These are phyloP conservation scores for Hyperoplus immaculatus DNA, from an alignment of 2,797 vertebrate species.

Conservation along the genomic window DNA sequence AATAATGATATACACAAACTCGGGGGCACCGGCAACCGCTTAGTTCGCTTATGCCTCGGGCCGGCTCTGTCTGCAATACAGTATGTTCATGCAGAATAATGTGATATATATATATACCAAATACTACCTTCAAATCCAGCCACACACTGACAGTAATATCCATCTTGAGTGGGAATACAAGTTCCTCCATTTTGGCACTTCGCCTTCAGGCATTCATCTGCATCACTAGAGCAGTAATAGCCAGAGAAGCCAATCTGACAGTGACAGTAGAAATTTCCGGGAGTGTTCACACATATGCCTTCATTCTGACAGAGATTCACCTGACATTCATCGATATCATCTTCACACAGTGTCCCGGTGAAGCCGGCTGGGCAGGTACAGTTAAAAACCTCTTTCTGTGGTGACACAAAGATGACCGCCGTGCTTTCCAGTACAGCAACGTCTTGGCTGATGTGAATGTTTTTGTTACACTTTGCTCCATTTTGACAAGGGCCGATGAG, in stretches of 20 bases:
- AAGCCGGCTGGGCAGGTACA: conserved; percentile 82
- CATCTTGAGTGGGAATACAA: conserved; percentile 74
- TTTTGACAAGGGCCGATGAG: conserved; percentile 80
- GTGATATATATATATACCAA: neutral
- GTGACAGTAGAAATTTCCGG: conserved; percentile 81
- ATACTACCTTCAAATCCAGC: conserved; percentile 83
- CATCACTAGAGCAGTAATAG: conserved; percentile 72
- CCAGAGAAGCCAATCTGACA: conserved; percentile 81
- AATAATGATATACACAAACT: too few relatives aligned
- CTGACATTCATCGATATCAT: conserved; percentile 84
- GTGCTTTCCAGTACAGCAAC: conserved; percentile 80
- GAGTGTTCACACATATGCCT: conserved; percentile 82
- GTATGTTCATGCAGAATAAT: neutral
- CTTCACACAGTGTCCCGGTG: conserved; percentile 79
- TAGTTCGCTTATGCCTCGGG: too few relatives aligned
- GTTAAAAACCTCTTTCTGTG: conserved; percentile 81
- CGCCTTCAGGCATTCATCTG: conserved; percentile 80
- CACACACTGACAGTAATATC: conserved; percentile 79
- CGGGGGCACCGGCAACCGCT: too few relatives aligned
- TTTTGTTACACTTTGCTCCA: conserved; percentile 80
- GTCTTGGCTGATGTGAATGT: conserved; percentile 81
- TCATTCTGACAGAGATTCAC: conserved; percentile 78
- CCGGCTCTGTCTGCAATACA: too few relatives aligned
- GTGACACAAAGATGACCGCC: conserved; percentile 84
- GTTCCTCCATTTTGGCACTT: conserved; percentile 83